Evolutionary conservation across 1,140 invertebrate genomes (phyloP).

Genomic region (Zaprionus ornatus): DNA sequence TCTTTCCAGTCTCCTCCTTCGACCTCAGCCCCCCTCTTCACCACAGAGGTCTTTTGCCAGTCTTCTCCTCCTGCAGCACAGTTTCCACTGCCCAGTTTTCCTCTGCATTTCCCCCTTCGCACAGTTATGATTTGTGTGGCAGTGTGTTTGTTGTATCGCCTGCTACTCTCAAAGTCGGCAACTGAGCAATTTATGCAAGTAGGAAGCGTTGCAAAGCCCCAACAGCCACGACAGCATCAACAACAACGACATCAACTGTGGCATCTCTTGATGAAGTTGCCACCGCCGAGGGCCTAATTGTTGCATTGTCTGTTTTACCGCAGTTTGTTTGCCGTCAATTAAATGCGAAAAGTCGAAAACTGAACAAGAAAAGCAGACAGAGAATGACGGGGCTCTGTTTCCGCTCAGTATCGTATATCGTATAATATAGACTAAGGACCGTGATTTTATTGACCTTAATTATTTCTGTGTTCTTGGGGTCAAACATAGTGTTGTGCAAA

Average conservation of each 20-base stretch:
- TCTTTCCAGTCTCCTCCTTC: background rate
- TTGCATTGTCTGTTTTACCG: slow-evolving; percentile 48
- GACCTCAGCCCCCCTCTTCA: background rate
- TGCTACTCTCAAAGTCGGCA: slow-evolving; percentile 38
- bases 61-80: background rate
- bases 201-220: slow-evolving; percentile 43
- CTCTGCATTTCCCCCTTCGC: background rate
- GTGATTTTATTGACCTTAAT: slow-evolving; percentile 11
- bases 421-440: background rate
- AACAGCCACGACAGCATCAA: slow-evolving; percentile 4
- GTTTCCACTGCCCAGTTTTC: background rate
- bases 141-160: slow-evolving; percentile 60
- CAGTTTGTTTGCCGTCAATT: slow-evolving; percentile 68
- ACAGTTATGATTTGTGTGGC: slow-evolving; percentile 75
- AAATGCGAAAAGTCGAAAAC: slow-evolving; percentile 44
- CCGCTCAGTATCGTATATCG: slow-evolving; percentile 18
- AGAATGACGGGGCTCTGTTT: slow-evolving; percentile 23
- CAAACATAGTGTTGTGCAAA: background rate
- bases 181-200: slow-evolving; percentile 71
- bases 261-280: slow-evolving; percentile 69
- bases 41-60: background rate
- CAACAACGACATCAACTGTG: slow-evolving; percentile 5
- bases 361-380: slow-evolving; percentile 26
- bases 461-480: background rate
- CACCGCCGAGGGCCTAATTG: slow-evolving; percentile 51